Evolutionary conservation across 53 echinoderm and acorn worm genomes (phyloP), one percentile per base, ranked within the genome.

Genomic region (Pentamera pediparva): DNA sequence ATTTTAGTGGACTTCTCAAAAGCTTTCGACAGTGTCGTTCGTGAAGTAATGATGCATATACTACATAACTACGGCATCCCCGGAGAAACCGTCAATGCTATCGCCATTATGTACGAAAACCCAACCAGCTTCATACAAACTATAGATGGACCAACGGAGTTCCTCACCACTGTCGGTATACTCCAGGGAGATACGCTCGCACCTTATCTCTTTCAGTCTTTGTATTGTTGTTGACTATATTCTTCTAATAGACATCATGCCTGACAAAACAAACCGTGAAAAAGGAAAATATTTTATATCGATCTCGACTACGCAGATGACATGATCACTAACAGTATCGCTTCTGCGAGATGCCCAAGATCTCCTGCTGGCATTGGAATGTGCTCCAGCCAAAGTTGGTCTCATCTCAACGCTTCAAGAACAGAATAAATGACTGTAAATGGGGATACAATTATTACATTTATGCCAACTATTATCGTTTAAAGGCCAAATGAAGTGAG

Each of bases 231-330:
- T 48, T 7, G 49, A 65, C 24, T 65, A 65, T 45, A 26, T 78
- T n/a, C 65, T 65, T 1, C 4, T 35, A 64, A 22, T 43, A 21
- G 22, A 38, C 32, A 18, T 55, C 20, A 62, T 61, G 0, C 38
- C 20, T 18, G 32, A 38, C 58, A 76, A 43, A 76, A 41, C 62
- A 13, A 33, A 47, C 20, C 34, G 27, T 27, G 17, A 56, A 11
- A 32, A 22, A 8, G 7, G 5, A 2, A 55, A 75, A 9, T 27
- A 75, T 22, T 37, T 80, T 5, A 74, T n/a, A n/a, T 34, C 4
- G 74, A 74, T 59, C 71, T 80, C 1, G 74, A 38, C 71, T 80
- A 73, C 39, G 73, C 80, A n/a, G 80, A 80, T 39, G 73, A 80
- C 38, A n/a, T 80, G 12, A 59, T n/a, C 56, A 35, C 57, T 80